Evolutionary conservation across 2,888 invertebrate species (phyloP), one percentile per base, ranked within the genome.

Genomic region (Nasonovia ribisnigri): DNA sequence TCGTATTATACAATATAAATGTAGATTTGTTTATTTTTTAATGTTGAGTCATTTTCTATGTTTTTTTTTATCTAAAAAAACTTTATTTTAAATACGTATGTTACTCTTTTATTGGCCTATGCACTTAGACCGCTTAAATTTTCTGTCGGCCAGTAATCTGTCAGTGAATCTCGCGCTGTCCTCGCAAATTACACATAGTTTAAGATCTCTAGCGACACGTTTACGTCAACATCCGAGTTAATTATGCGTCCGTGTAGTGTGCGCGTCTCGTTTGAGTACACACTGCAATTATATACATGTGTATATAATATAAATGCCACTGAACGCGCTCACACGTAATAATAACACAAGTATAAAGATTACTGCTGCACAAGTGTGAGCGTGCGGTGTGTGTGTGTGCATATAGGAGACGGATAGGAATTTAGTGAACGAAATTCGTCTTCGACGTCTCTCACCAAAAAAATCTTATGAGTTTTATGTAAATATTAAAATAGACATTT

Each of bases 161-260:
- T 92, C 87, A 29, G 67, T 67, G 43, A 26, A 46, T 29, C 91
- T 84, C 42, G 51, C 54, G 84, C 91, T 67, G 92, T 92, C 92
- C 90, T 57, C 84, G 90, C 84, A 90, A 93, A 89, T 88, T 88
- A 92, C 67, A n/a, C 88, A 84, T 48, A 43, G 92, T 89, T 77
- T 77, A 77, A 92, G 77, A 87, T 89, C 90, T 93, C 93, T 84
- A 90, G 90, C 57, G 90, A 89, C 89, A 93, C 88, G 88, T 93
- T 93, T 89, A 93, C 89, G 88, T 93, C 92, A 93, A 93, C 92
- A 92, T 92, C 92, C 88, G 88, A 92, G 92, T 92, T 92, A 92
- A 92, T 92, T 92, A 92, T 43, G 77, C 92, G 88, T 92, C n/a
- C 57, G 86, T 13, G 86, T n/a, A 24, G 36, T 46, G 42, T 57